These are phyloP conservation scores for Holocentrus rufus DNA, from an alignment of 2,797 vertebrate genomes.

Conservation along the genomic window DNA sequence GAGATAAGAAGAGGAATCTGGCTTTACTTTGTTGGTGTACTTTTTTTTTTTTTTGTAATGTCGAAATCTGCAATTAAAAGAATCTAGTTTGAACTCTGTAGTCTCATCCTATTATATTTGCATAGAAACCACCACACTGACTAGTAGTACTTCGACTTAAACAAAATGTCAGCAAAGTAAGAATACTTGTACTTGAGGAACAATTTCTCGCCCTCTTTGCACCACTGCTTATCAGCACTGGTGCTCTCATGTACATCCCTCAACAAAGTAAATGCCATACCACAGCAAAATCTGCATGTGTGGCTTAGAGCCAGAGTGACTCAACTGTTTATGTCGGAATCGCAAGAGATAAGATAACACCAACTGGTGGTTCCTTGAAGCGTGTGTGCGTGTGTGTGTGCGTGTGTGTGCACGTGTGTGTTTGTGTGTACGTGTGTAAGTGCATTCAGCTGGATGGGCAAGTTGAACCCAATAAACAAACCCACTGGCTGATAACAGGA, in stretches of 20 bases:
- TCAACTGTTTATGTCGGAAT: conserved; percentile 2
- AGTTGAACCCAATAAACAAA: conserved; percentile 52
- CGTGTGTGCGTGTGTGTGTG: neutral
- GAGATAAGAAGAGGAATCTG: no score
- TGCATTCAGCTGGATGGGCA: neutral
- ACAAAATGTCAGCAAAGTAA: no score
- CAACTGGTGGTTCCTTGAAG: neutral
- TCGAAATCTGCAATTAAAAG: no score
- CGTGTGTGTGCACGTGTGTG: conserved; percentile 1
- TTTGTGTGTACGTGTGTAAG: conserved; percentile 1
- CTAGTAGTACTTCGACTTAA: no score
- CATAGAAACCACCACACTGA: no score
- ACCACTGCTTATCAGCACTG: conserved; percentile 5
- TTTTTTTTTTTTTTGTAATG: no score
- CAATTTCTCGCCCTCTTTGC: no score
- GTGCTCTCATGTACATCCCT: neutral
- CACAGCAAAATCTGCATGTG: neutral
- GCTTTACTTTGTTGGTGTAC: no score
- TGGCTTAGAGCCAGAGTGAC: conserved; percentile 8
- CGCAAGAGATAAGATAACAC: conserved; percentile 28
- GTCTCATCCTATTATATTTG: no score
- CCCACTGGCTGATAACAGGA: conserved; percentile 45
- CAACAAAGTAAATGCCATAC: neutral
- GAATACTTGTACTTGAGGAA: no score
- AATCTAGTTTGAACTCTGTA: no score